These are phyloP conservation scores for Torymus texanus DNA, from an alignment of 2,888 invertebrate genomes.

Conservation along the genomic window DNA sequence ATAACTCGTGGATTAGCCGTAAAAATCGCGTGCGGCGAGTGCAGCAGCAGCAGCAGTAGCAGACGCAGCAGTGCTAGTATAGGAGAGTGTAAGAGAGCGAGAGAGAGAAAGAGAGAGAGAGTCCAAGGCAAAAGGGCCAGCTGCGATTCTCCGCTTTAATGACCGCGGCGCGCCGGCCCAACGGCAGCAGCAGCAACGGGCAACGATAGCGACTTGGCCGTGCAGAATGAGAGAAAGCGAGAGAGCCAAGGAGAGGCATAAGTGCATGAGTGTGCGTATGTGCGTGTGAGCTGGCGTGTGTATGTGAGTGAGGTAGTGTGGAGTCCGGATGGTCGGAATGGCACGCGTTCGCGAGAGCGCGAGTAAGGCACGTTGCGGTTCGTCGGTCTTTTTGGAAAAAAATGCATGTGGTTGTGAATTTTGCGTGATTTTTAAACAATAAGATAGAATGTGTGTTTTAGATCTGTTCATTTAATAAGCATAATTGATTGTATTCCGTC, in stretches of 20 bases:
- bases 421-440: no score
- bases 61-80: background rate
- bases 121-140: constrained; percentile 23
- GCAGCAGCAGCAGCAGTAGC: background rate
- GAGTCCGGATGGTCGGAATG: no score
- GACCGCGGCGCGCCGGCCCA: constrained; percentile 17
- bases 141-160: constrained; percentile 50
- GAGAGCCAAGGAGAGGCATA: constrained; percentile 3
- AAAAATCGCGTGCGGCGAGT: constrained; percentile 42
- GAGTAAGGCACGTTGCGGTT: no score
- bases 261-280: background rate
- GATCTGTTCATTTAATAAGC: no score
- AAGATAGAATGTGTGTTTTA: no score
- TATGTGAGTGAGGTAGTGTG: no score
- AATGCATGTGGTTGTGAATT: no score
- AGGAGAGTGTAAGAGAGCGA: background rate
- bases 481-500: no score
- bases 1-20: constrained; percentile 53
- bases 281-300: no score
- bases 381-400: no score
- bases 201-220: constrained; percentile 1
- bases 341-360: no score
- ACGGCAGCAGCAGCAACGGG: no score
- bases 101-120: constrained; percentile 3
- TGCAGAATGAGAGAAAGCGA: constrained; percentile 22